These are phyloP conservation scores for Falcunculus frontatus DNA, from an alignment of 2,113 vertebrate species.

Conservation along the genomic window DNA sequence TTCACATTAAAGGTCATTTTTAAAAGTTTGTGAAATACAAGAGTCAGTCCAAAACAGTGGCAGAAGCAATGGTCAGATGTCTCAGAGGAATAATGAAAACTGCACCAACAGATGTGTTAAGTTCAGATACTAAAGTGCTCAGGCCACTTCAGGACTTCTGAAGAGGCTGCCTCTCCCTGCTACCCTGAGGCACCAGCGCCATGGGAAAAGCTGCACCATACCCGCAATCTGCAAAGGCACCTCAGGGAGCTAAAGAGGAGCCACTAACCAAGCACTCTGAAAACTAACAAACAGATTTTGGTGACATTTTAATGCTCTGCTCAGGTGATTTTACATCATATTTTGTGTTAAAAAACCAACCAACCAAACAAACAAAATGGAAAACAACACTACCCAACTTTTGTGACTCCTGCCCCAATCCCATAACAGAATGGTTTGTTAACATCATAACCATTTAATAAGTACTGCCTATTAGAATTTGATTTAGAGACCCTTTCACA, in stretches of 20 bases:
- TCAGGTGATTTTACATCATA: neutral
- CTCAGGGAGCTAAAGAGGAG: neutral
- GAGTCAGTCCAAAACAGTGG: neutral
- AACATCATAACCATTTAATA: neutral
- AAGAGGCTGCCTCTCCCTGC: neutral
- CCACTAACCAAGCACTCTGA: neutral
- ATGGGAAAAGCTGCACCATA: neutral
- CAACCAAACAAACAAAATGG: neutral
- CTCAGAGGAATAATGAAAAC: neutral
- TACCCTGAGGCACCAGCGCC: neutral
- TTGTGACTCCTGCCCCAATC: neutral
- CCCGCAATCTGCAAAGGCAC: neutral
- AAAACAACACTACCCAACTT: neutral
- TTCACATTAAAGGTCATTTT: neutral
- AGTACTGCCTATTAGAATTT: neutral
- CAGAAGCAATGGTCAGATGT: neutral
- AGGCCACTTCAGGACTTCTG: neutral
- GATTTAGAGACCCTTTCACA: neutral
- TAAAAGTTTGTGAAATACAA: neutral
- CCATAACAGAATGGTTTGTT: neutral
- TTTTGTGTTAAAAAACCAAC: neutral
- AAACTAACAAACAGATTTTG: neutral
- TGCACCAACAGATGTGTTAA: neutral
- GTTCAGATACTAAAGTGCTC: neutral
- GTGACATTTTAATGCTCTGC: neutral